A percentile compares a stretch with the other conserved stretches of the same genome.
phyloP scores from a whole-genome alignment of 2,113 vertebrate genomes.

The Blennius ocellaris region DNA sequence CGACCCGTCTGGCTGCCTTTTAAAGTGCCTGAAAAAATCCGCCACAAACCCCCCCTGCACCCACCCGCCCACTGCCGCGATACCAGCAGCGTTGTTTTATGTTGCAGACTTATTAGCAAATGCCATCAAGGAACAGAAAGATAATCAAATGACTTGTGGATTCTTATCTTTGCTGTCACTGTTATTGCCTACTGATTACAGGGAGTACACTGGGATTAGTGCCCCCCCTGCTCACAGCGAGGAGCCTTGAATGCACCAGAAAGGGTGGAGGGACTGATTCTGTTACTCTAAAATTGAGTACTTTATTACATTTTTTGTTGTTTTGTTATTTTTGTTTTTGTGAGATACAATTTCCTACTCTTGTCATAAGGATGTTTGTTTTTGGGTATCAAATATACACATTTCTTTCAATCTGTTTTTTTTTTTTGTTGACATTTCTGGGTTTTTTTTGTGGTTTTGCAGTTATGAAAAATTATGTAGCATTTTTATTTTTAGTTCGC shows the following conservation, averaged over 20 bases:
- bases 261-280: slow-evolving; percentile 21
- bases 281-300: slow-evolving; percentile 24
- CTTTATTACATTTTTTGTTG: slow-evolving; percentile 34
- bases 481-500: slow-evolving; percentile 42
- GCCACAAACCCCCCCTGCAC: slow-evolving; percentile 42
- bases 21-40: slow-evolving; percentile 76
- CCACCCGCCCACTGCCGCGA: background rate
- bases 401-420: slow-evolving; percentile 19
- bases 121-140: slow-evolving; percentile 3
- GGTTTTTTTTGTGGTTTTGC: slow-evolving; percentile 54
- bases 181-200: slow-evolving; percentile 23
- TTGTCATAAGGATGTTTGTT: slow-evolving; percentile 51
- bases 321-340: slow-evolving; percentile 20
- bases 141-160: slow-evolving; percentile 2
- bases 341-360: slow-evolving; percentile 17
- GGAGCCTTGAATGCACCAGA: slow-evolving; percentile 20
- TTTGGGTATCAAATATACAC: background rate
- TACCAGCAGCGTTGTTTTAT: slow-evolving; percentile 6
- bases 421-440: slow-evolving; percentile 51
- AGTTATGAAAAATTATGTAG: slow-evolving; percentile 41
- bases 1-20: slow-evolving; percentile 54
- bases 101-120: slow-evolving; percentile 15
- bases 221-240: slow-evolving; percentile 24
- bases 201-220: slow-evolving; percentile 51
- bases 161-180: slow-evolving; percentile 20